Percentiles rank a stretch among this genome's conserved stretches.
Conservation (phyloP, 2,888 invertebrate genomes). For the Cantharis lateralis region DNA sequence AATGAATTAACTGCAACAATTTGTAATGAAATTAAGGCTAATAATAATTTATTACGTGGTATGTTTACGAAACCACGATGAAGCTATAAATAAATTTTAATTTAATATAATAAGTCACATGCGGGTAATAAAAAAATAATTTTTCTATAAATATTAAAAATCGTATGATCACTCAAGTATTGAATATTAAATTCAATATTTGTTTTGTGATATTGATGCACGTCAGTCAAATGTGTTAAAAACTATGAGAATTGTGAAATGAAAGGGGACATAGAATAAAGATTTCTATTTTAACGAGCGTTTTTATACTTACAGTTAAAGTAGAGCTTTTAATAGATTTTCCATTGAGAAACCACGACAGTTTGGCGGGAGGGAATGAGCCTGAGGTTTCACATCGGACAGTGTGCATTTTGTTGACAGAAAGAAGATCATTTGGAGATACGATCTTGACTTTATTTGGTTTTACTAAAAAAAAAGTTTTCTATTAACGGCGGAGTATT, state of each 20-base stretch:
- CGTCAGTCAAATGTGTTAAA: background rate
- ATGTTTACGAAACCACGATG: background rate
- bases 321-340: slow-evolving; percentile 67
- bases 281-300: background rate
- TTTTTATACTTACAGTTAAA: slow-evolving; percentile 60
- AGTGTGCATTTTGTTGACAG: slow-evolving; percentile 74
- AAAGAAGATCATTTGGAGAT: slow-evolving; percentile 71
- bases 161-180: background rate
- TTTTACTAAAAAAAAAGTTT: slow-evolving; percentile 66
- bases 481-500: background rate
- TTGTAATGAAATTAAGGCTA: background rate
- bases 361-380: slow-evolving; percentile 81
- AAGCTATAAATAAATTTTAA: background rate
- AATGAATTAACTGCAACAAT: background rate
- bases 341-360: slow-evolving; percentile 79
- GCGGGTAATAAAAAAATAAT: background rate
- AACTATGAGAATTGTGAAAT: background rate
- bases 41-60: background rate
- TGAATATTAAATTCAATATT: background rate
- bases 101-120: background rate
- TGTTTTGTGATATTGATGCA: background rate
- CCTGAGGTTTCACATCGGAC: slow-evolving; percentile 81
- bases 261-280: background rate
- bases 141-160: background rate
- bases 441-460: slow-evolving; percentile 77